Percentiles rank a stretch among this genome's conserved stretches.
Evolutionary conservation across 2,888 invertebrate genomes (phyloP).

Genomic region (Caenorhabditis angaria): DNA sequence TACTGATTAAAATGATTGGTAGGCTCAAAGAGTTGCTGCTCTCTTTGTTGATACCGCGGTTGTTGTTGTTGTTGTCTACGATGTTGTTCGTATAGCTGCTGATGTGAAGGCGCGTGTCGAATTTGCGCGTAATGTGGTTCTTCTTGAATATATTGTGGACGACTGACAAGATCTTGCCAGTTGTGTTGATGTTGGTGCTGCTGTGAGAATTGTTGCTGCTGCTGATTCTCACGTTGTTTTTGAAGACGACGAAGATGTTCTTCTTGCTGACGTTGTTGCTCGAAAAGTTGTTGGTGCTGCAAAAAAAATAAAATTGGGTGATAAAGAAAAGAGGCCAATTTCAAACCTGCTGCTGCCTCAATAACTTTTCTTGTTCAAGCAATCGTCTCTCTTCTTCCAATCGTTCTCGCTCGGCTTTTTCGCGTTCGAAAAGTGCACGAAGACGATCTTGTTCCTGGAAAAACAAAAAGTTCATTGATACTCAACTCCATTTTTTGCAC

Average conservation of each 20-base stretch:
- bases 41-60: conserved; percentile 17
- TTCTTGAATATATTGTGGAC: conserved; percentile 42
- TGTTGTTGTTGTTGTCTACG: conserved; percentile 39
- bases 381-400: conserved; percentile 46
- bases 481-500: too few species aligned
- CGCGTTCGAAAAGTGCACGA: conserved; percentile 55
- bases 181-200: conserved; percentile 35
- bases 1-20: conserved; percentile 40
- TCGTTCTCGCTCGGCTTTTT: conserved; percentile 55
- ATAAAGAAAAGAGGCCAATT: not conserved
- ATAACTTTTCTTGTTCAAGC: conserved; percentile 49
- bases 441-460: conserved; percentile 43
- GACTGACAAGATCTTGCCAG: conserved; percentile 28
- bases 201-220: conserved; percentile 37
- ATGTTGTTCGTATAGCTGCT: conserved; percentile 48
- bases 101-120: conserved; percentile 29
- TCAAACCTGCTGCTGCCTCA: conserved; percentile 52
- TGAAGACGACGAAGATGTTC: conserved; percentile 37
- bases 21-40: conserved; percentile 35
- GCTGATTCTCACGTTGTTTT: conserved; percentile 24
- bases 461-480: not conserved
- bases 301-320: conserved; percentile 7
- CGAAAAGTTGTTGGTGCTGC: conserved; percentile 44
- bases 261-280: conserved; percentile 41
- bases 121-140: conserved; percentile 47